A percentile compares a stretch with the other conserved stretches of the same genome.
Evolutionary conservation across 2,797 vertebrate species (phyloP).

Genomic region (Brotogeris chrysoptera): DNA sequence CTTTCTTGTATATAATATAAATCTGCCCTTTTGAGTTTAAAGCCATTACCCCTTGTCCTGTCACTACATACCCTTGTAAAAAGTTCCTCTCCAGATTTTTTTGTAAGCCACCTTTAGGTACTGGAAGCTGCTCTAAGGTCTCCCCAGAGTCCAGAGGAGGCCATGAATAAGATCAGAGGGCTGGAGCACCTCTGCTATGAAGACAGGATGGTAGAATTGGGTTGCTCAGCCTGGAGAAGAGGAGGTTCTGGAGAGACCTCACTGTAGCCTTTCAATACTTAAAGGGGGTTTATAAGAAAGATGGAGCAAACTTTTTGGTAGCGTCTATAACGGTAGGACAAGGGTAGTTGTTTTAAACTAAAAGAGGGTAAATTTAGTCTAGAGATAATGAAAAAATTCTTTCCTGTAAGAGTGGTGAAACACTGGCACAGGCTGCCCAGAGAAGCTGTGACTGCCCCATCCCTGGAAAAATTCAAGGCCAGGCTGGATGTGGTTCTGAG

Average conservation of each 20-base stretch:
- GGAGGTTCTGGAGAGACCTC: not conserved
- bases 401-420: not conserved
- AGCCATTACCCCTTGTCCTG: not conserved
- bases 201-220: not conserved
- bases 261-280: not conserved
- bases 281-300: not conserved
- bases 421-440: not conserved
- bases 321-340: not conserved
- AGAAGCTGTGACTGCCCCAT: not conserved
- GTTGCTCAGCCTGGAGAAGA: not conserved
- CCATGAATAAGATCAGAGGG: not conserved
- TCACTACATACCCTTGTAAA: not conserved
- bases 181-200: not conserved
- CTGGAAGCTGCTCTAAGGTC: not conserved
- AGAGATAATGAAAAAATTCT: not conserved
- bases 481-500: not conserved
- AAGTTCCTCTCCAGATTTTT: not conserved
- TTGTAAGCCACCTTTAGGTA: not conserved
- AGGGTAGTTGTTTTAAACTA: not conserved
- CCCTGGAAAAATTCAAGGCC: not conserved
- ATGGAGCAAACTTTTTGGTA: not conserved
- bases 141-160: not conserved
- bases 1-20: not conserved
- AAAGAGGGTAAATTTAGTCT: not conserved
- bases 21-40: not conserved